phyloP scores from a whole-genome alignment of 2,113 vertebrate genomes.

The Lophius piscatorius region DNA sequence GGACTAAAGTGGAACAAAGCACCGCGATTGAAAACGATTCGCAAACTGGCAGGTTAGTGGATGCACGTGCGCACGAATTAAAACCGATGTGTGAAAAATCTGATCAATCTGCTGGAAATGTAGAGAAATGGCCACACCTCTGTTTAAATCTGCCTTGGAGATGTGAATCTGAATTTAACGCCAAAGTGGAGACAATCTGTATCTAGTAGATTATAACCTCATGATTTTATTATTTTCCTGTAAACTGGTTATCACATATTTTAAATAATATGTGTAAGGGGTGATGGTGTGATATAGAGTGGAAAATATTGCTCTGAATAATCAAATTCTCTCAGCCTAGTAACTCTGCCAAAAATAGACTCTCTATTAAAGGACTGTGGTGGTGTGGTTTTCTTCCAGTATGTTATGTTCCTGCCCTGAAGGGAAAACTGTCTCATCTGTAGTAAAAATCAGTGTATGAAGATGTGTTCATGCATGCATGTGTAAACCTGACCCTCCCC shows the following conservation, averaged over 20 bases:
- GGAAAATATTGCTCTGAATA: conserved; percentile 54
- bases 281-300: conserved; percentile 56
- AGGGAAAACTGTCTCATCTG: conserved; percentile 66
- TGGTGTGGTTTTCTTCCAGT: conserved; percentile 24
- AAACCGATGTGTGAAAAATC: too few species aligned
- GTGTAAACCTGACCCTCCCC: conserved; percentile 54
- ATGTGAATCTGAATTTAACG: too few species aligned
- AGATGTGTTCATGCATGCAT: conserved; percentile 67
- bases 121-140: too few species aligned
- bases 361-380: conserved; percentile 46
- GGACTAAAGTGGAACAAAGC: conserved; percentile 71
- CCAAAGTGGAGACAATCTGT: too few species aligned
- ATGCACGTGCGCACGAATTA: too few species aligned
- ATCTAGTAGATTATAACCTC: too few species aligned
- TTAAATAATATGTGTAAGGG: conserved; percentile 25
- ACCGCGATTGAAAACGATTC: conserved; percentile 46
- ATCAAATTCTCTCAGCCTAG: conserved; percentile 68
- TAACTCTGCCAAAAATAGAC: conserved; percentile 70
- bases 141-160: too few species aligned
- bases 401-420: conserved; percentile 65
- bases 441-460: conserved; percentile 55
- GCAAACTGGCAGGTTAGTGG: conserved; percentile 72
- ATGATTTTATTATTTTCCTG: too few species aligned
- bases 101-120: too few species aligned
- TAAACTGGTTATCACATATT: background rate